Percentiles rank a stretch among this genome's conserved stretches.
These are phyloP conservation scores for Tragopan temminckii DNA, from an alignment of 2,797 vertebrate species.

Conservation along the genomic window DNA sequence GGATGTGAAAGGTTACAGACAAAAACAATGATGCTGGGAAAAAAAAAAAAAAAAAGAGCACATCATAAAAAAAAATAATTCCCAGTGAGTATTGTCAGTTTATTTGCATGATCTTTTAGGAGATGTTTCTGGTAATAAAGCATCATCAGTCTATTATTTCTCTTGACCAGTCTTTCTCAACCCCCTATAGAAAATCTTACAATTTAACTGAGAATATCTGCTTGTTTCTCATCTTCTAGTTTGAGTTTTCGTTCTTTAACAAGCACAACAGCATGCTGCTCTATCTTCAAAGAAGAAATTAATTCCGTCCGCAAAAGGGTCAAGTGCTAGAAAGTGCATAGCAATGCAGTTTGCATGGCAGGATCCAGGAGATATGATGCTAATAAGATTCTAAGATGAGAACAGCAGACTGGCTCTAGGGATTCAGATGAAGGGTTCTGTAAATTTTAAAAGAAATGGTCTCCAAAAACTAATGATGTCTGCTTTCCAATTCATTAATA, in stretches of 20 bases:
- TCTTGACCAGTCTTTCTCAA: slow-evolving; percentile 49
- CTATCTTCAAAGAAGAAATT: slow-evolving; percentile 86
- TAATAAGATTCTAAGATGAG: slow-evolving; percentile 95
- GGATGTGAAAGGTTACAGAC: neutral
- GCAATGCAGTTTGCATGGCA: slow-evolving; percentile 92
- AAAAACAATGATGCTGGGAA: neutral
- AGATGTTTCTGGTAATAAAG: slow-evolving; percentile 42
- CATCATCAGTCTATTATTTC: slow-evolving; percentile 62
- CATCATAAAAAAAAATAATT: neutral
- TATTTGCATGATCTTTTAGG: slow-evolving; percentile 56
- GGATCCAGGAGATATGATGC: slow-evolving; percentile 90
- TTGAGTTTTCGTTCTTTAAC: slow-evolving; percentile 81
- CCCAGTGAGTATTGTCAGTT: slow-evolving; percentile 30
- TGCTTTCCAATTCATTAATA: slow-evolving; percentile 92
- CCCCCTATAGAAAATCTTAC: slow-evolving; percentile 43
- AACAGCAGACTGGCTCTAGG: slow-evolving; percentile 88
- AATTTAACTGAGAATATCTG: slow-evolving; percentile 71
- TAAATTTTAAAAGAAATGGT: slow-evolving; percentile 93
- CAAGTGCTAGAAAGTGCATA: slow-evolving; percentile 94
- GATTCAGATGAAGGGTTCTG: slow-evolving; percentile 92
- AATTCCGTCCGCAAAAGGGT: slow-evolving; percentile 92
- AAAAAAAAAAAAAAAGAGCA: neutral
- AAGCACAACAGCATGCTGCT: slow-evolving; percentile 82
- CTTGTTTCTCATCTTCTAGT: slow-evolving; percentile 73
- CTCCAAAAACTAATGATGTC: slow-evolving; percentile 94